Conservation (phyloP, 2,113 vertebrate genomes). For the Eurypyga helias region DNA sequence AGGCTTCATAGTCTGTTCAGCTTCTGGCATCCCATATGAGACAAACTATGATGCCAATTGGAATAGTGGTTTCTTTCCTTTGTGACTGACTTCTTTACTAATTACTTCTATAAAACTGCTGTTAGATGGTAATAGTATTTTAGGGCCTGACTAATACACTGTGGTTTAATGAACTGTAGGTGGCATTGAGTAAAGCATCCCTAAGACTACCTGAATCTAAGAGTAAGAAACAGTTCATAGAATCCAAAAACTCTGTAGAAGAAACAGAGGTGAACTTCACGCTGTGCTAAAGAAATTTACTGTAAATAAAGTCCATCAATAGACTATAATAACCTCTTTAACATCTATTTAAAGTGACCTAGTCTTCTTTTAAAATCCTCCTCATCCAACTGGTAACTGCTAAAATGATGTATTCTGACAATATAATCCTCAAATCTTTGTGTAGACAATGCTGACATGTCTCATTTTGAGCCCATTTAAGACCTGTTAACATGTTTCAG, state of each 20-base stretch:
- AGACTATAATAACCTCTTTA: neutral
- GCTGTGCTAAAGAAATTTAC: neutral
- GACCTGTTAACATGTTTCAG: conserved; percentile 49
- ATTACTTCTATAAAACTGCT: neutral
- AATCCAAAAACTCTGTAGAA: neutral
- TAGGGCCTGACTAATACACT: neutral
- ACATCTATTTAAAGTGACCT: conserved; percentile 15
- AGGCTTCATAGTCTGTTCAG: neutral
- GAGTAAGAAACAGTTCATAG: neutral
- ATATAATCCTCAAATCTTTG: conserved; percentile 51
- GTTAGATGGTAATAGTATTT: neutral
- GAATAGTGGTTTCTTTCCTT: neutral
- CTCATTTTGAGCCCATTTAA: conserved; percentile 55
- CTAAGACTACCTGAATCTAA: neutral
- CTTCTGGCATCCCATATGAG: neutral
- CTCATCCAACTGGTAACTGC: neutral
- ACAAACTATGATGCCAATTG: neutral
- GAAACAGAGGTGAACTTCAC: neutral
- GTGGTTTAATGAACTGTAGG: neutral
- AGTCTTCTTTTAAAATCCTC: conserved; percentile 20
- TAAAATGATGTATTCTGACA: neutral
- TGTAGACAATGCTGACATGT: conserved; percentile 48
- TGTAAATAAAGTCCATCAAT: neutral
- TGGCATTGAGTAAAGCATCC: neutral
- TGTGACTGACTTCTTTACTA: neutral